Conservation (phyloP, 1,140 invertebrate species). For the Drosophila melanogaster region DNA sequence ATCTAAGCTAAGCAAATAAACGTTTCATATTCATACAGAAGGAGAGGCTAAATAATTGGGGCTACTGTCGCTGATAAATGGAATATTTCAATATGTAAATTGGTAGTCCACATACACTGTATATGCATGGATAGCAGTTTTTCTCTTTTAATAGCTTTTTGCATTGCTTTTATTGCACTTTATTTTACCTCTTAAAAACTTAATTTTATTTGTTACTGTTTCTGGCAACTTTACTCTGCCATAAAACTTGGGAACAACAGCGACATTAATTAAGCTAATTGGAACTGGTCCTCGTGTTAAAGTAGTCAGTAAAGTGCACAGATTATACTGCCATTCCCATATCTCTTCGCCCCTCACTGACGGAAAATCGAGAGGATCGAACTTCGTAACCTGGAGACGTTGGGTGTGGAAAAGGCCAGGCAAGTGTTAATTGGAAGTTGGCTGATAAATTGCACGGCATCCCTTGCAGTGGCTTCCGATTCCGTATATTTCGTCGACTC, state of each 20-base stretch:
- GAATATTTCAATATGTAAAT: no score
- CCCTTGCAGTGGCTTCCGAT: conserved; percentile 32
- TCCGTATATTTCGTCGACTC: background rate
- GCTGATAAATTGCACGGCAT: conserved; percentile 33
- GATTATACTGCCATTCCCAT: conserved; percentile 20
- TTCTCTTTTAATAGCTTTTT: background rate
- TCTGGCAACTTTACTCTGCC: no score
- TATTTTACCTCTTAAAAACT: no score
- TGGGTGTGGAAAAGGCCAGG: conserved; percentile 24
- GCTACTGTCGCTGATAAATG: background rate
- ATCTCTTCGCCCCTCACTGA: background rate
- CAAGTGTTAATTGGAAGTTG: conserved; percentile 64
- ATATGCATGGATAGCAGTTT: no score
- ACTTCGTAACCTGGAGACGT: background rate
- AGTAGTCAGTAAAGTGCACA: conserved; percentile 6
- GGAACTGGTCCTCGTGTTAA: conserved; percentile 3
- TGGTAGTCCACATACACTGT: no score
- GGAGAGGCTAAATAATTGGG: conserved; percentile 21
- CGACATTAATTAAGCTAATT: conserved; percentile 41
- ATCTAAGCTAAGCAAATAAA: conserved; percentile 71
- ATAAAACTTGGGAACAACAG: conserved; percentile 12
- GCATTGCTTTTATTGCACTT: background rate
- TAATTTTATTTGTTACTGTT: no score
- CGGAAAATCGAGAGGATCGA: background rate
- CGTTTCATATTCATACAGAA: conserved; percentile 15